phyloP scores from a whole-genome alignment of 2,888 invertebrate genomes.

The Drosophila conformis region DNA sequence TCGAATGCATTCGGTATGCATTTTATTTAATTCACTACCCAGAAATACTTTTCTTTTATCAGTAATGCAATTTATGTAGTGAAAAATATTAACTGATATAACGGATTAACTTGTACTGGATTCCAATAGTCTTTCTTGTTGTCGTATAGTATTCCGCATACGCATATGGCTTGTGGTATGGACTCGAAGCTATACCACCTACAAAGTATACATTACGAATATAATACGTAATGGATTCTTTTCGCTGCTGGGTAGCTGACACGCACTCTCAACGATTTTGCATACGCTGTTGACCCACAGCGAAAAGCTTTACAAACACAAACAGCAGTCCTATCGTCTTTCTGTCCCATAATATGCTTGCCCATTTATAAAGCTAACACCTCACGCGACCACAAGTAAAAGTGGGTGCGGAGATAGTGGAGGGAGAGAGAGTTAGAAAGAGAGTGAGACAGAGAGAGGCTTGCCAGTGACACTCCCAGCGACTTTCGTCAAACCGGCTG shows the following conservation, averaged over 20 bases:
- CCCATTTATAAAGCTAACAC: conserved; percentile 31
- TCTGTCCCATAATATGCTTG: conserved; percentile 19
- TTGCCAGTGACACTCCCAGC: conserved; percentile 54
- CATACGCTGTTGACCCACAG: conserved; percentile 55
- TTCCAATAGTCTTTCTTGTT: background rate
- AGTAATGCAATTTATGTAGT: too few relatives aligned
- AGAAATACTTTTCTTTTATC: background rate
- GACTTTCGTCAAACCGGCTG: conserved; percentile 56
- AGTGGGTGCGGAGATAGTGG: conserved; percentile 4
- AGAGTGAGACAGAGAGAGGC: background rate
- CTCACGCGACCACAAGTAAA: conserved; percentile 42
- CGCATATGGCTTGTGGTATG: background rate
- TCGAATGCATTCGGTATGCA: background rate
- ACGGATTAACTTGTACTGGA: background rate
- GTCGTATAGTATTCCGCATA: background rate
- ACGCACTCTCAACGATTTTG: conserved; percentile 33
- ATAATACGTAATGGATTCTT: background rate
- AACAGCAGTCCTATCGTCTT: conserved; percentile 23
- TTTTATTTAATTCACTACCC: background rate
- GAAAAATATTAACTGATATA: background rate
- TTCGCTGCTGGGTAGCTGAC: background rate
- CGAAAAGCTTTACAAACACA: conserved; percentile 51
- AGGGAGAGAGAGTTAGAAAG: background rate
- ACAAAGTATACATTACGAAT: background rate
- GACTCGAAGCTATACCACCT: too few relatives aligned